Conservation (phyloP, 2,113 vertebrate species). For the crab-eating macaque (Macaca fascicularis) region DNA sequence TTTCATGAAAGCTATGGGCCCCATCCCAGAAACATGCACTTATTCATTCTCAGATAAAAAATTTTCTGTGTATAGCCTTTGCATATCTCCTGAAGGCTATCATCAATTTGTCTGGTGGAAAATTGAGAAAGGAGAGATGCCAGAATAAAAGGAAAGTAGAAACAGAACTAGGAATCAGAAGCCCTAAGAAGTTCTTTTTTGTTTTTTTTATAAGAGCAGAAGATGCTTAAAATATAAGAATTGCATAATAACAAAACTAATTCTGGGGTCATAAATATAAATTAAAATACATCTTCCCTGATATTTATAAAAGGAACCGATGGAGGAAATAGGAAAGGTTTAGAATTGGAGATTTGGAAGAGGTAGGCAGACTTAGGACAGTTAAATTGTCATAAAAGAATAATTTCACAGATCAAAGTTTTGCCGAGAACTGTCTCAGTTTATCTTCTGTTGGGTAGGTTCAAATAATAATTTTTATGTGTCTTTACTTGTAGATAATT, state of each 20-base stretch:
- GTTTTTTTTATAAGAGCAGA: not conserved
- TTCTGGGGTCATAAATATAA: not conserved
- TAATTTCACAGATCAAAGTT: constrained; percentile 34
- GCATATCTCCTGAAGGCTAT: not conserved
- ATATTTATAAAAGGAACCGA: constrained; percentile 37
- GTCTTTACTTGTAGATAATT: not conserved
- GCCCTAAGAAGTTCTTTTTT: not conserved
- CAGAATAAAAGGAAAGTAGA: not conserved
- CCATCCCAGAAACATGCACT: not conserved
- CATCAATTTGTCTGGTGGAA: not conserved
- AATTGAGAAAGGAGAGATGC: not conserved
- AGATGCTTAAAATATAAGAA: not conserved
- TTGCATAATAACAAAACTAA: not conserved
- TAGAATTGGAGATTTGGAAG: not conserved
- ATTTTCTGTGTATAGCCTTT: not conserved
- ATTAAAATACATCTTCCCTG: constrained; percentile 10
- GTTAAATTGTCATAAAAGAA: constrained; percentile 41
- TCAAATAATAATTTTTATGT: constrained; percentile 5
- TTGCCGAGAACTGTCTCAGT: not conserved
- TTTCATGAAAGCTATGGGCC: not conserved
- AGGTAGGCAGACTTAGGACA: not conserved
- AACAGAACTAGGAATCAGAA: not conserved
- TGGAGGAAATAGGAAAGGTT: constrained; percentile 35
- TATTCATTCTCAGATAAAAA: not conserved
- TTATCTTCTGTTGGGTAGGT: not conserved